Conservation (phyloP, 92 coral and sea anemone genomes). For the Micromussa lordhowensis region DNA sequence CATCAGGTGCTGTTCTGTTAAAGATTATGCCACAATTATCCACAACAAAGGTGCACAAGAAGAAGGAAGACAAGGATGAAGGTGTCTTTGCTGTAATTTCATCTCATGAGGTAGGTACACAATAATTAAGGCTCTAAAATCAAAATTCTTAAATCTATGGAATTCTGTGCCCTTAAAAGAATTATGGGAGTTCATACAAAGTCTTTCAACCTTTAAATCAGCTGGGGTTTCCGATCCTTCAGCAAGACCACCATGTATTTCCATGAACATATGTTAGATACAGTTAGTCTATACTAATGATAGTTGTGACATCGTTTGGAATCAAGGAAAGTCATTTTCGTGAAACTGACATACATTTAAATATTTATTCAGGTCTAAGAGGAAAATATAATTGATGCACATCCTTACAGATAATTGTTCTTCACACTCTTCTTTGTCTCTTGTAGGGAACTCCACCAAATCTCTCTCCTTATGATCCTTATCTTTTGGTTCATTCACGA, state of each 20-base stretch:
- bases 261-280: neutral
- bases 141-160: neutral
- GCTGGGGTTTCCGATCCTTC: too few species aligned
- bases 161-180: neutral
- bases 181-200: neutral
- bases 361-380: neutral
- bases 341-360: neutral
- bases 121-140: neutral
- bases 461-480: constrained; percentile 26
- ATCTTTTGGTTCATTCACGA: constrained; percentile 15
- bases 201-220: neutral
- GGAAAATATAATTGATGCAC: neutral
- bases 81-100: constrained; percentile 12
- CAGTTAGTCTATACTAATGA: neutral
- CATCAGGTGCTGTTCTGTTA: constrained; percentile 12
- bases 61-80: neutral
- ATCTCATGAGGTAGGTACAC: constrained; percentile 7
- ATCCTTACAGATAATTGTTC: constrained; percentile 9
- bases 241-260: too few species aligned
- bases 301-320: neutral
- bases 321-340: neutral
- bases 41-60: neutral
- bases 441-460: neutral
- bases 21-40: constrained; percentile 1
- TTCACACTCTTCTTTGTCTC: neutral